phyloP scores from a whole-genome alignment of 2,888 invertebrate species.

The Aromia moschata region DNA sequence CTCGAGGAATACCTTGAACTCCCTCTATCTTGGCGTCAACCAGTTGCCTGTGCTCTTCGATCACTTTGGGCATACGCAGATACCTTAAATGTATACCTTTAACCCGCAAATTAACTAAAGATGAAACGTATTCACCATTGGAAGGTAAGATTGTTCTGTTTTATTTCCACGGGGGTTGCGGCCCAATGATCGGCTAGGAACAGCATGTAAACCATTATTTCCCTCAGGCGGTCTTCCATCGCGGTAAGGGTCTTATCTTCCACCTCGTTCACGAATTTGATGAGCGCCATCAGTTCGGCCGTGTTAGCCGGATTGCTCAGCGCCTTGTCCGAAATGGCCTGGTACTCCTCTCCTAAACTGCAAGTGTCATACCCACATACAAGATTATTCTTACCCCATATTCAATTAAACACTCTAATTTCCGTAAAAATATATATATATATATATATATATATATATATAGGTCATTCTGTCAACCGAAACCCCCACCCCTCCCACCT shows the following conservation, averaged over 20 bases:
- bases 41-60: constrained; percentile 84
- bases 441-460: too few species aligned
- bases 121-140: constrained; percentile 85
- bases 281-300: constrained; percentile 84
- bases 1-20: constrained; percentile 85
- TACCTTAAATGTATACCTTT: constrained; percentile 65
- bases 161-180: constrained; percentile 85
- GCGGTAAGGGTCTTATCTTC: constrained; percentile 75
- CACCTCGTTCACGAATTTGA: constrained; percentile 78
- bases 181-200: constrained; percentile 85
- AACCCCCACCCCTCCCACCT: too few species aligned
- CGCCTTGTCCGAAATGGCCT: constrained; percentile 79
- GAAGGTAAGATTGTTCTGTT: constrained; percentile 87
- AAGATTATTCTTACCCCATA: too few species aligned
- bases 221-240: constrained; percentile 79
- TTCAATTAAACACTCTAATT: too few species aligned
- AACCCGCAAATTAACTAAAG: too few species aligned
- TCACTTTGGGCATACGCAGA: constrained; percentile 79
- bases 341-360: constrained; percentile 87
- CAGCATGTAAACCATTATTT: constrained; percentile 75
- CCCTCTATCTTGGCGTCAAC: constrained; percentile 82
- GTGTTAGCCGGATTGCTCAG: constrained; percentile 84
- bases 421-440: too few species aligned
- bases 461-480: too few species aligned
- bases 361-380: too few species aligned